Percentiles rank a stretch among this genome's conserved stretches.
phyloP scores from a whole-genome alignment of 92 coral and sea anemone genomes.

The Pocillopora grandis region DNA sequence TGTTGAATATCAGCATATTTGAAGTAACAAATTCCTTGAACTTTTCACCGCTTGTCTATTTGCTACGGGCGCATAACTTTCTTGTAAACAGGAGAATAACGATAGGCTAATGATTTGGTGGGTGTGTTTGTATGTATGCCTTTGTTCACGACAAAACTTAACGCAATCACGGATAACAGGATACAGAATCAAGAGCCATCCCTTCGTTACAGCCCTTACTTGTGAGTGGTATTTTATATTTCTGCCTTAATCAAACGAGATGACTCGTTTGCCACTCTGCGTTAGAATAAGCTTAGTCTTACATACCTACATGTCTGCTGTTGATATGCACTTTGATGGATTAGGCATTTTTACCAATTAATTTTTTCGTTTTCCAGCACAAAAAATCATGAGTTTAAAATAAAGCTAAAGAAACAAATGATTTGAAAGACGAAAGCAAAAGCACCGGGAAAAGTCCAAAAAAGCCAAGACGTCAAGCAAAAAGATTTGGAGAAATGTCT shows the following conservation, averaged over 20 bases:
- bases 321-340: too few species aligned
- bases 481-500: conserved; percentile 80
- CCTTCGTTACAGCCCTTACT: conserved; percentile 73
- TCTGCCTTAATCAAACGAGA: too few species aligned
- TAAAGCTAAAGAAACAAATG: neutral
- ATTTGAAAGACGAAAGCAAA: too few species aligned
- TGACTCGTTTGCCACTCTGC: neutral
- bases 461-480: conserved; percentile 9
- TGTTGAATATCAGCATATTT: neutral
- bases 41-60: neutral
- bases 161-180: neutral
- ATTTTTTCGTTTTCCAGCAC: fast-evolving
- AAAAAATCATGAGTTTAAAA: neutral
- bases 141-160: neutral
- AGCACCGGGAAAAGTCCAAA: conserved; percentile 16
- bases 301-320: too few species aligned
- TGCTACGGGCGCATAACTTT: neutral
- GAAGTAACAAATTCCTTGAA: too few species aligned
- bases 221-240: conserved; percentile 50
- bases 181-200: conserved; percentile 14
- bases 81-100: neutral
- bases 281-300: fast-evolving
- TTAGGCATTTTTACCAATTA: too few species aligned
- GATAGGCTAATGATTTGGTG: neutral
- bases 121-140: neutral